phyloP scores from a whole-genome alignment of 2,888 invertebrate species.

The Oscheius onirici region DNA sequence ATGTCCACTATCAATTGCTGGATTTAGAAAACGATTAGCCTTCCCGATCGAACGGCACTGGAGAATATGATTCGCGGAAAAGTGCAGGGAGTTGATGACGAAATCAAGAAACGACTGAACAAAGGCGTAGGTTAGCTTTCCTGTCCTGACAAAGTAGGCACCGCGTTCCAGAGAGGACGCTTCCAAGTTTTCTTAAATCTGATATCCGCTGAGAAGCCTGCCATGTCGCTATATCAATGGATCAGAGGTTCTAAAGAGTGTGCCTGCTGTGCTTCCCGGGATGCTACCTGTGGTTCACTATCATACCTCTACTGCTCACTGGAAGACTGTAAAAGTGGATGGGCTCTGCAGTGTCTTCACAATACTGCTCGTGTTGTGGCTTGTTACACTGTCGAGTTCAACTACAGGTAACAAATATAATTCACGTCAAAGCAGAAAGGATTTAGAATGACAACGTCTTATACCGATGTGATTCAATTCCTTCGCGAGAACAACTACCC shows the following conservation, averaged over 20 bases:
- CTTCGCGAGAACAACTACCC: slow-evolving; percentile 67
- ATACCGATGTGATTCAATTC: slow-evolving; percentile 61
- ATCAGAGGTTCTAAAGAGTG: slow-evolving; percentile 63
- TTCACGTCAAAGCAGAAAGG: not conserved
- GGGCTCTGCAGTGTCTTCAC: slow-evolving; percentile 70
- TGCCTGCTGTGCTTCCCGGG: slow-evolving; percentile 5
- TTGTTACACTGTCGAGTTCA: slow-evolving; percentile 69
- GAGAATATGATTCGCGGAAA: slow-evolving; percentile 66
- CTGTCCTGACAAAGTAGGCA: not conserved
- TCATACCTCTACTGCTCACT: slow-evolving; percentile 64
- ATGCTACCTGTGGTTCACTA: slow-evolving; percentile 28
- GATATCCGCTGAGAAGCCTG: slow-evolving; percentile 65
- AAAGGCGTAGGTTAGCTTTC: slow-evolving; percentile 30
- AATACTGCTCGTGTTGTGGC: slow-evolving; percentile 69
- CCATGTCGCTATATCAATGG: slow-evolving; percentile 65
- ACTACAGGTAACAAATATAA: slow-evolving; percentile 47
- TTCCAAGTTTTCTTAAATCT: slow-evolving; percentile 70
- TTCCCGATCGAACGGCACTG: slow-evolving; percentile 58
- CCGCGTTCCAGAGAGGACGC: slow-evolving; percentile 63
- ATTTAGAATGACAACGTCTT: slow-evolving; percentile 66
- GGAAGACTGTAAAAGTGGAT: slow-evolving; percentile 70
- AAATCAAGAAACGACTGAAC: slow-evolving; percentile 65
- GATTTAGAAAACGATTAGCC: slow-evolving; percentile 51
- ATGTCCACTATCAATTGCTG: slow-evolving; percentile 4
- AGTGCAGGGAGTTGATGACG: slow-evolving; percentile 68